Evolutionary conservation across 2,888 invertebrate genomes (phyloP), one percentile per base, ranked within the genome.

Genomic region (Malachius bipustulatus): DNA sequence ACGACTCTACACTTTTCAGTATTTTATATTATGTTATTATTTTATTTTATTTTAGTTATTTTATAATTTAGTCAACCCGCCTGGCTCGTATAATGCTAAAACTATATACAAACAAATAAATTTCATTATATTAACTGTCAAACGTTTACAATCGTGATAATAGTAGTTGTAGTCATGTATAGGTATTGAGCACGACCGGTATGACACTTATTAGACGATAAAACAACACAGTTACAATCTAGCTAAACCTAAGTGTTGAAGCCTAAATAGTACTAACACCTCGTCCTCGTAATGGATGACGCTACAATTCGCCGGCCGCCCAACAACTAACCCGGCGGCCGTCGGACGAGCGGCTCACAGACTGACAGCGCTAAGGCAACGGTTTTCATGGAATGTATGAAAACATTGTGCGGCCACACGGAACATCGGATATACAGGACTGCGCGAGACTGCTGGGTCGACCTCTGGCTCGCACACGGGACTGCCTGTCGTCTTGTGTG

Each of bases 191-290:
- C 62, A 62, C 61, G 62, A 62, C 60, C 49, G 37, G 46, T 48
- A 53, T 55, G 52, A 62, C 63, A 62, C 58, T 59, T 59, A 63
- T n/a, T n/a, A 60, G 61, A 62, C 58, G 60, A 61, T 60, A 57
- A 59, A 63, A 63, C 62, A 62, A 62, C 63, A 63, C 62, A 62
- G 60, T 62, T 62, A 63, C 60, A 57, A 60, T 59, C 62, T 62
- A 62, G 58, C 62, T 63, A 63, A 59, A 60, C 62, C 61, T 61
- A 54, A 62, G 58, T 61, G 57, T 62, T 61, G 54, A 62, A 62
- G 62, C 62, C 62, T 60, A 62, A 42, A 32, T 62, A 57, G 58
- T 59, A 59, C 58, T 59, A 57, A 56, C 60, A 61, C 52, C 50
- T 54, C 54, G 52, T 55, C 52, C 58, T 59, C 56, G n/a, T n/a